Evolutionary conservation across 2,888 invertebrate genomes (phyloP).

Genomic region (Napeogenes sylphis): DNA sequence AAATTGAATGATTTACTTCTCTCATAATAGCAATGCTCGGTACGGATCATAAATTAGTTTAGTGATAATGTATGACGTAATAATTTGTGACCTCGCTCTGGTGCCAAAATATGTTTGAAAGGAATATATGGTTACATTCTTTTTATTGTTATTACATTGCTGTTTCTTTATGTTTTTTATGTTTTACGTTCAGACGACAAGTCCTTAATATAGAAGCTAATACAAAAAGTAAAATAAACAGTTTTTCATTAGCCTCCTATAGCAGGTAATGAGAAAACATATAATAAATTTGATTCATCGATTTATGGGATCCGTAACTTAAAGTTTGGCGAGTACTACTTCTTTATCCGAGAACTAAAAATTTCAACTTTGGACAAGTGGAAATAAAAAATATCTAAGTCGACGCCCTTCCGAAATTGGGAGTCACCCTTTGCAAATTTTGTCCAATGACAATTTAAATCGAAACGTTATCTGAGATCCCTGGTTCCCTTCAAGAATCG

Average conservation of each 20-base stretch:
- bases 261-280: no score
- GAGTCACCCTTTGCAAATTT: conserved; percentile 52
- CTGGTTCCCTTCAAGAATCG: conserved; percentile 40
- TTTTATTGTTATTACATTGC: no score
- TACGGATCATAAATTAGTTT: conserved; percentile 66
- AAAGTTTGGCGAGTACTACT: conserved; percentile 23
- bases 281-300: no score
- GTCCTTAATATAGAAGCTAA: no score
- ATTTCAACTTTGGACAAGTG: conserved; percentile 5
- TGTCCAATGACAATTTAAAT: conserved; percentile 57
- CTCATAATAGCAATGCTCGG: conserved; percentile 56
- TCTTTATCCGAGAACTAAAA: conserved; percentile 21
- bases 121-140: no score
- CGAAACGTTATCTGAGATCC: conserved; percentile 55
- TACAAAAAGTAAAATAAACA: no score
- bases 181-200: no score
- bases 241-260: no score
- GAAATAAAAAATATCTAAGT: conserved; percentile 30
- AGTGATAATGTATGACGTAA: conserved; percentile 43
- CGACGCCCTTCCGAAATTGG: conserved; percentile 49
- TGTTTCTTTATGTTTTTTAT: no score
- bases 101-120: neutral
- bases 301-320: no score
- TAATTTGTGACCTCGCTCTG: conserved; percentile 40
- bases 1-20: conserved; percentile 43